Percentiles rank a stretch among this genome's conserved stretches.
Evolutionary conservation across 1,140 invertebrate genomes (phyloP).

Genomic region (Anagrus nilaparvatae): DNA sequence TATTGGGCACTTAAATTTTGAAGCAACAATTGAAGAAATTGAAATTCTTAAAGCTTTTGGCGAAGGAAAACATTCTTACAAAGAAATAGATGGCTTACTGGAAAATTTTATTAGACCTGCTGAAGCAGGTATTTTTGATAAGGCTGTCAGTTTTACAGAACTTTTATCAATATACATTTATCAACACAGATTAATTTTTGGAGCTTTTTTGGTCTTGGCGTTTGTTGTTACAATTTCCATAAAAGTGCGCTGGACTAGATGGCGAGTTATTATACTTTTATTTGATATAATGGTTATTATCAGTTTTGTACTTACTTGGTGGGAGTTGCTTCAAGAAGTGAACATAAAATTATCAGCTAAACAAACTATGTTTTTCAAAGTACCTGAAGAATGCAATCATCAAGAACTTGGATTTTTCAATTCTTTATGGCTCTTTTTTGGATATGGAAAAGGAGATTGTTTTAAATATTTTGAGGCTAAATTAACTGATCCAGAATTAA

Average conservation of each 20-base stretch:
- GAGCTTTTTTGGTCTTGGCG: slow-evolving; percentile 12
- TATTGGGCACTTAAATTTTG: slow-evolving; percentile 21
- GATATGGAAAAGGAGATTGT: slow-evolving; percentile 19
- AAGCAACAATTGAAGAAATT: slow-evolving; percentile 21
- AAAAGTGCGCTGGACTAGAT: slow-evolving; percentile 15
- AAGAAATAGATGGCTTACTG: slow-evolving; percentile 27
- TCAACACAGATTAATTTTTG: slow-evolving; percentile 19
- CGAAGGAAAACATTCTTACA: slow-evolving; percentile 20
- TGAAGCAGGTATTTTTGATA: slow-evolving; percentile 9
- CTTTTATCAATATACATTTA: slow-evolving; percentile 10
- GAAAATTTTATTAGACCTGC: slow-evolving; percentile 19
- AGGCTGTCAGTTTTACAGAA: slow-evolving; percentile 7
- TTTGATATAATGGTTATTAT: slow-evolving; percentile 19
- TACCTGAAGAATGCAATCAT: slow-evolving; percentile 24
- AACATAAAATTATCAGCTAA: slow-evolving; percentile 23
- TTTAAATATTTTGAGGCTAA: slow-evolving; percentile 24
- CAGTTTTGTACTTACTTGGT: slow-evolving; percentile 29
- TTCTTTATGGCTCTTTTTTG: slow-evolving; percentile 4
- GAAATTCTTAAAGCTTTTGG: slow-evolving; percentile 22
- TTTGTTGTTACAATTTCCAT: slow-evolving; percentile 14
- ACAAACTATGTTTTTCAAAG: slow-evolving; percentile 18
- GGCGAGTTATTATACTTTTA: slow-evolving; percentile 16
- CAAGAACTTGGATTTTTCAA: slow-evolving; percentile 19
- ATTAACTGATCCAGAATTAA: slow-evolving; percentile 22
- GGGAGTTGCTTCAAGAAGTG: slow-evolving; percentile 27